Conservation (phyloP, 1,140 invertebrate species). For the Sinonovacula constricta region DNA sequence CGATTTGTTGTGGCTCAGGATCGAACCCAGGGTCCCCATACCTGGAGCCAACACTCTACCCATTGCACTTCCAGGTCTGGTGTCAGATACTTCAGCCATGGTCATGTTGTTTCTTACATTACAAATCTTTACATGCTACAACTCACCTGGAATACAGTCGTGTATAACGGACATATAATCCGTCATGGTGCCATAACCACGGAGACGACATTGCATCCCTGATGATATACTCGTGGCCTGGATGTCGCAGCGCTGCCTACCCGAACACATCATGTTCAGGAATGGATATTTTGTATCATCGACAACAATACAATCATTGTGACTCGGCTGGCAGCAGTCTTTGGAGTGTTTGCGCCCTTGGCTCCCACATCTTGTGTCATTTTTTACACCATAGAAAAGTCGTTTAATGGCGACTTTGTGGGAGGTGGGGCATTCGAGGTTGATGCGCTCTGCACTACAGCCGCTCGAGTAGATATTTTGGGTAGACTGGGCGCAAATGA, state of each 20-base stretch:
- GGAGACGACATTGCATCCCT: conserved; percentile 28
- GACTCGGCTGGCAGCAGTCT: conserved; percentile 57
- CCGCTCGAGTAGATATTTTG: conserved; percentile 65
- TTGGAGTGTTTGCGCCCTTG: conserved; percentile 17
- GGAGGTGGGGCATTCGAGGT: conserved; percentile 51
- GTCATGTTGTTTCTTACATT: no score
- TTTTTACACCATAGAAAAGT: conserved; percentile 64
- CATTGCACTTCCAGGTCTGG: no score
- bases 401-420: conserved; percentile 67
- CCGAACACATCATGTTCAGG: conserved; percentile 65
- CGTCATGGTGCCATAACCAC: conserved; percentile 32
- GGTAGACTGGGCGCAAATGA: no score
- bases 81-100: no score
- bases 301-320: conserved; percentile 61
- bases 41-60: no score
- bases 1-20: no score
- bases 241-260: conserved; percentile 54
- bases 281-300: conserved; percentile 61
- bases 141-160: conserved; percentile 63
- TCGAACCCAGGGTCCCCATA: no score
- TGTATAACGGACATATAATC: conserved; percentile 68
- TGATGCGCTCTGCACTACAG: conserved; percentile 56
- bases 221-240: conserved; percentile 52
- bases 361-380: conserved; percentile 43
- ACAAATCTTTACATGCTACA: no score